Percentiles rank a stretch among this genome's conserved stretches.
Conservation (phyloP, 2,113 vertebrate genomes). For the Microcebus murinus region DNA sequence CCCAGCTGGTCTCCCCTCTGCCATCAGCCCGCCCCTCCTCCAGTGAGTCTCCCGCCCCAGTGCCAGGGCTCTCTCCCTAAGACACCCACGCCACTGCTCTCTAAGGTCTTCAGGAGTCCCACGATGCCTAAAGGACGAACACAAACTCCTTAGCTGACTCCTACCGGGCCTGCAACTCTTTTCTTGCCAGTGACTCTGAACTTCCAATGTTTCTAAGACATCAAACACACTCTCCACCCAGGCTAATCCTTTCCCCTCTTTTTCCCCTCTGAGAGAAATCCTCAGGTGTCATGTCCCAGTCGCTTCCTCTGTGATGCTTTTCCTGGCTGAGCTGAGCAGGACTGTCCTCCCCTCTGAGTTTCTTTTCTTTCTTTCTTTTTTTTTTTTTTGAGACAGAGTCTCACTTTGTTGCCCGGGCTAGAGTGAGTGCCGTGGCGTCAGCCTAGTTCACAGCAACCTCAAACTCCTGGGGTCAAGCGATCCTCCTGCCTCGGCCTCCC, state of each 20-base stretch:
- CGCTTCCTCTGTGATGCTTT: not conserved
- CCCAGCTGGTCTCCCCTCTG: not conserved
- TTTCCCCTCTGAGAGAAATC: not conserved
- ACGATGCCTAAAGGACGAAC: too few relatives aligned
- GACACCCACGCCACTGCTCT: accelerated
- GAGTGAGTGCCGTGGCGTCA: too few relatives aligned
- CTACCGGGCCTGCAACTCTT: not conserved
- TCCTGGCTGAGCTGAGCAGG: not conserved
- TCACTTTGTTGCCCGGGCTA: too few relatives aligned
- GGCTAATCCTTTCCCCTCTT: not conserved
- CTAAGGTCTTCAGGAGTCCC: not conserved
- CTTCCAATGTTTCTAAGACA: not conserved
- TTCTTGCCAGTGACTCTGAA: not conserved
- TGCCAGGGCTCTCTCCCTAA: not conserved
- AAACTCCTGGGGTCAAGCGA: too few relatives aligned
- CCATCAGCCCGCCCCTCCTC: not conserved
- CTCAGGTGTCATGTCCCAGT: not conserved
- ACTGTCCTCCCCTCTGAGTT: not conserved
- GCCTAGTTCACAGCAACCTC: too few relatives aligned
- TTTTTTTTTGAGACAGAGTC: too few relatives aligned
- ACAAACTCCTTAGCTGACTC: not conserved
- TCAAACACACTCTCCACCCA: not conserved
- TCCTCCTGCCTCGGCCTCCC: too few relatives aligned
- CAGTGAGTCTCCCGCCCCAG: too few relatives aligned
- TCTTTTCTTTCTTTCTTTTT: too few relatives aligned